Conservation (phyloP, 2,113 vertebrate genomes). For the western clawed frog (Xenopus tropicalis) region DNA sequence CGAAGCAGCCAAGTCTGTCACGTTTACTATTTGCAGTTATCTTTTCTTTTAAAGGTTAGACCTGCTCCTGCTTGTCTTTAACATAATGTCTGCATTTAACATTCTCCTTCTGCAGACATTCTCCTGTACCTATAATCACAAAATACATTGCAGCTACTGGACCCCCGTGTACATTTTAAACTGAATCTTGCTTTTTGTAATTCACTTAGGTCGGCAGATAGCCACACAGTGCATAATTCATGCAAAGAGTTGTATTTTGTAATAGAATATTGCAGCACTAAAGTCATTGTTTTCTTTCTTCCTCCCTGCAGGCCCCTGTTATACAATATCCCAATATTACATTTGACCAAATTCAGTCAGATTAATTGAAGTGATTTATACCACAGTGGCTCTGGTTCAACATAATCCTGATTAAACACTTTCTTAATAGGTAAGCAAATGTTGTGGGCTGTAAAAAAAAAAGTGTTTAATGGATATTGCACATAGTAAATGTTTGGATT, state of each 20-base stretch:
- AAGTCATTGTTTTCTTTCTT: constrained; percentile 4
- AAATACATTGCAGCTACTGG: not conserved
- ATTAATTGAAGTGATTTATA: constrained; percentile 31
- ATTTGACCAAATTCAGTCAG: constrained; percentile 26
- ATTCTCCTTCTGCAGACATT: constrained; percentile 12
- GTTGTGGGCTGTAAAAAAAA: constrained; percentile 38
- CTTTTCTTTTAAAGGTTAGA: constrained; percentile 29
- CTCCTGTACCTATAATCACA: not conserved
- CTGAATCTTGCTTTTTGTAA: not conserved
- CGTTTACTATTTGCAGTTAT: constrained; percentile 32
- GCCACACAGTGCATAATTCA: not conserved
- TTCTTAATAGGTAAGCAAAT: constrained; percentile 46
- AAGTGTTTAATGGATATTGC: constrained; percentile 40
- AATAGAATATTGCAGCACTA: not conserved
- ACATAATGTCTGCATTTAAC: constrained; percentile 12
- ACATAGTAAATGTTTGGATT: constrained; percentile 35
- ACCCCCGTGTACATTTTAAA: not conserved
- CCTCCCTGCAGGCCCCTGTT: constrained; percentile 14
- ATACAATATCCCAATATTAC: constrained; percentile 22
- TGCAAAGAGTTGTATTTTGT: not conserved
- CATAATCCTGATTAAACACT: constrained; percentile 41
- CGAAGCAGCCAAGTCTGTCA: constrained; percentile 35
- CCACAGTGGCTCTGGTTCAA: constrained; percentile 11
- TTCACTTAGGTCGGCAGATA: not conserved
- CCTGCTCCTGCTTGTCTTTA: constrained; percentile 19